Base-by-base conservation (phyloP, 2,113 vertebrate genomes). In the Anser brachyrhynchus region DNA sequence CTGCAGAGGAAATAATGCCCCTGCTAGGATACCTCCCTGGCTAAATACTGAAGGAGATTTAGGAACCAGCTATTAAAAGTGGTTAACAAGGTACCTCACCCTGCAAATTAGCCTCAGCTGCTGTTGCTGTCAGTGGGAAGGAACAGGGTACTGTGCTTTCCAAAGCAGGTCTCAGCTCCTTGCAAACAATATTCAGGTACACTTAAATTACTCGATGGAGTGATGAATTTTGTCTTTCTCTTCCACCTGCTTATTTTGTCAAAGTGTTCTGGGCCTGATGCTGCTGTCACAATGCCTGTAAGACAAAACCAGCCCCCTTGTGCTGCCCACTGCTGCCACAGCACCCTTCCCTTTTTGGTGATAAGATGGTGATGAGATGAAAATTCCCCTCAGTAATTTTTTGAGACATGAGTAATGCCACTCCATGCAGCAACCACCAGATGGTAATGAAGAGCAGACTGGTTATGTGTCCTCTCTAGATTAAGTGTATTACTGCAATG, bases 371-470 rank as follows among this genome's bases (percentile, higher is more conserved):
- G 37, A n/a, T 37, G 19, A 57, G n/a, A 29, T 13, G 18, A 82
- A 90, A 65, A 44, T 80, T 59, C 23, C 33, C 57, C 57, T 74
- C 75, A 84, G 51, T 81, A 55, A 80, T 62, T 90, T 90, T 94
- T 65, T 69, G 83, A 96, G 80, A 97, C 33, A n/a, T 59, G 46
- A 89, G 71, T 94, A 97, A 94, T 97, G 97, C 81, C 90, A 92
- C 96, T 97, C 83, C 88, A 49, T 26, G 41, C 74, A 96, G 92
- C 85, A 96, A 76, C 98, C 98, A 98, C 94, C 97, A 98, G 98
- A 96, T 97, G 97, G 97, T 98, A 97, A 98, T 96, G 97, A 97
- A 98, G 98, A 98, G 98, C 97, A 98, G 84, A 54, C 58, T 96
- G 92, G n/a, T 97, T 67, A 12, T 2, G 4, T 49, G 54, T 91